Conservation (phyloP, 2,797 vertebrate species). For the Bovichtus diacanthus region DNA sequence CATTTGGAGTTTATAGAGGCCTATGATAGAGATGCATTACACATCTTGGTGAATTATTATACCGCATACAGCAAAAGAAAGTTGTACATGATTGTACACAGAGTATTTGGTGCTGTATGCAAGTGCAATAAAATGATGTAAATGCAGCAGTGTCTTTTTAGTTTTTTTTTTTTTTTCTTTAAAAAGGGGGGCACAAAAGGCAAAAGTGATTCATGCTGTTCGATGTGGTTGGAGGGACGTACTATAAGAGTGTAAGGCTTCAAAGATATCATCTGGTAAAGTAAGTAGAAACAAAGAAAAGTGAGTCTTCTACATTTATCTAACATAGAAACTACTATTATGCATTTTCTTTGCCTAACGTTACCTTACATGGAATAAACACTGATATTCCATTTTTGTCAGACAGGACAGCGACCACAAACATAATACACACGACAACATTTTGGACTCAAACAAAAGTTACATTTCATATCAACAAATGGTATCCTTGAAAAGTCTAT, state of each 20-base stretch:
- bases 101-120: conserved; percentile 59
- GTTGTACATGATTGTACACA: conserved; percentile 24
- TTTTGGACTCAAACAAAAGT: conserved; percentile 24
- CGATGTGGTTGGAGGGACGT: conserved; percentile 19
- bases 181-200: conserved; percentile 54
- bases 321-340: conserved; percentile 31
- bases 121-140: conserved; percentile 51
- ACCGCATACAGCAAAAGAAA: conserved; percentile 36
- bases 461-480: conserved; percentile 27
- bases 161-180: too few species aligned
- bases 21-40: conserved; percentile 23
- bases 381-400: conserved; percentile 27
- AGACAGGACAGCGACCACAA: conserved; percentile 42
- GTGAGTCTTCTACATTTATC: conserved; percentile 18
- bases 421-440: conserved; percentile 25
- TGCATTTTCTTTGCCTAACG: conserved; percentile 46
- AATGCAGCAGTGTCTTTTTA: conserved; percentile 59
- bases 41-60: conserved; percentile 20
- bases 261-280: conserved; percentile 26
- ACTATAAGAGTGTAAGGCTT: conserved; percentile 48
- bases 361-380: conserved; percentile 39
- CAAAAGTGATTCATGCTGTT: conserved; percentile 39
- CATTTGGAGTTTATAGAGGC: conserved; percentile 36
- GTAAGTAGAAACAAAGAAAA: conserved; percentile 21
- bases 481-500: conserved; percentile 31